Evolutionary conservation across 2,888 invertebrate genomes (phyloP), one percentile per base, ranked within the genome.

Genomic region (Abrostola tripartita): DNA sequence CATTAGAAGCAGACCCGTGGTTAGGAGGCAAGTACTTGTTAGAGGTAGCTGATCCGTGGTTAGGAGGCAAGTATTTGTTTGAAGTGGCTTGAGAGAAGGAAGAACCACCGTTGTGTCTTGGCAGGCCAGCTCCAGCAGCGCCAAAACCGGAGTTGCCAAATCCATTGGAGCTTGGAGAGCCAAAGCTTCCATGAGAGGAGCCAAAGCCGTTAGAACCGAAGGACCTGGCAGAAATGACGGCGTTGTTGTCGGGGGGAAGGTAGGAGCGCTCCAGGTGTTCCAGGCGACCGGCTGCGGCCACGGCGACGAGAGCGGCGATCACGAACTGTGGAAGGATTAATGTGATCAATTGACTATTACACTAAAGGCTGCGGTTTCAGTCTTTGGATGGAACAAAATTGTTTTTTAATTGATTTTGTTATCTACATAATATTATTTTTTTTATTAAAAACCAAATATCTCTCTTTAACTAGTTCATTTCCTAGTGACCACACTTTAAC

Each of bases 211-310:
- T 71, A 1, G 68, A 61, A 8, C 80, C 79, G 41, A 81, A 53
- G 11, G 66, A 58, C 11, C 72, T 52, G 36, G 52, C 53, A 0
- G 65, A 65, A 0, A 73, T 68, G 11, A 71, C 62, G 38, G 67
- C 65, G 51, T 69, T 75, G 50, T 83, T 75, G 50, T 84, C 81
- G 7, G 94, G 94, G 6, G 94, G 94, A 1, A 94, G 90, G 84
- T 94, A 93, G 36, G 86, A 81, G 49, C 92, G 89, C 74, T 94
- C 92, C 4, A 94, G 85, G 38, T 92, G 90, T 66, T 94, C 94
- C 52, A 94, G 75, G 11, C 94, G 93, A 40, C 84, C 93, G 41
- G 92, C 92, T 0, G 90, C 79, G 74, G 88, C 84, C 51, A 90
- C 88, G 56, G 92, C 87, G 65, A 94, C 79, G 9, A 93, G 81